Evolutionary conservation across 92 coral and sea anemone species (phyloP).

Genomic region (Parazoanthus atlanticus): DNA sequence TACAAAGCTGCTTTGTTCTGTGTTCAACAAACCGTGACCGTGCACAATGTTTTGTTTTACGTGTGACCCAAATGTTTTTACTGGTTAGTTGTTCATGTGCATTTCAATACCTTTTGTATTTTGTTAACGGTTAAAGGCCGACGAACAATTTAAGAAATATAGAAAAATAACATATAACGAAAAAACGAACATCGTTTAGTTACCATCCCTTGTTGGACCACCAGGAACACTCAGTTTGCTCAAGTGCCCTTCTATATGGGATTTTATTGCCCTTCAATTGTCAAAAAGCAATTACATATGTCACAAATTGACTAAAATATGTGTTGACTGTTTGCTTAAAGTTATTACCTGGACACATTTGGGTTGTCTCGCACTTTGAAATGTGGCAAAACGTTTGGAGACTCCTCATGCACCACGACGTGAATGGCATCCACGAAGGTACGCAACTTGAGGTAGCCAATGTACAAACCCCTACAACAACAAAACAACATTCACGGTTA

Average conservation of each 20-base stretch:
- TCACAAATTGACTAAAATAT: too few relatives aligned
- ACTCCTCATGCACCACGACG: slow-evolving; percentile 87
- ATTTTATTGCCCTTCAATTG: background rate
- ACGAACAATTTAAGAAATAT: too few relatives aligned
- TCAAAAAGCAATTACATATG: background rate
- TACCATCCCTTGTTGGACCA: too few relatives aligned
- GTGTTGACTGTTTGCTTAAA: background rate
- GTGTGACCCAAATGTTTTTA: too few relatives aligned
- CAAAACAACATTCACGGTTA: background rate
- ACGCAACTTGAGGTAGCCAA: slow-evolving; percentile 91
- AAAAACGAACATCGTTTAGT: too few relatives aligned
- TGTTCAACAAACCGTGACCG: too few relatives aligned
- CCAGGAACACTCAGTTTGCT: background rate
- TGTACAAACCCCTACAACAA: slow-evolving; percentile 84
- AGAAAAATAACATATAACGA: too few relatives aligned
- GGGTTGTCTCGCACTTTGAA: slow-evolving; percentile 96
- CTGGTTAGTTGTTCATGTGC: too few relatives aligned
- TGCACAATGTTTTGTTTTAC: too few relatives aligned
- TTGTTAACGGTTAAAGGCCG: too few relatives aligned
- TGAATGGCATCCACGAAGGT: slow-evolving; percentile 98
- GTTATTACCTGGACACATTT: slow-evolving; percentile 88
- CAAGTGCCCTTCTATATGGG: background rate
- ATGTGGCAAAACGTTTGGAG: slow-evolving; percentile 95
- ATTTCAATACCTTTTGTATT: too few relatives aligned
- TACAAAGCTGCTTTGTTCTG: too few relatives aligned